Evolutionary conservation across 2,888 invertebrate genomes (phyloP).

Genomic region (Yponomeuta sedellus): DNA sequence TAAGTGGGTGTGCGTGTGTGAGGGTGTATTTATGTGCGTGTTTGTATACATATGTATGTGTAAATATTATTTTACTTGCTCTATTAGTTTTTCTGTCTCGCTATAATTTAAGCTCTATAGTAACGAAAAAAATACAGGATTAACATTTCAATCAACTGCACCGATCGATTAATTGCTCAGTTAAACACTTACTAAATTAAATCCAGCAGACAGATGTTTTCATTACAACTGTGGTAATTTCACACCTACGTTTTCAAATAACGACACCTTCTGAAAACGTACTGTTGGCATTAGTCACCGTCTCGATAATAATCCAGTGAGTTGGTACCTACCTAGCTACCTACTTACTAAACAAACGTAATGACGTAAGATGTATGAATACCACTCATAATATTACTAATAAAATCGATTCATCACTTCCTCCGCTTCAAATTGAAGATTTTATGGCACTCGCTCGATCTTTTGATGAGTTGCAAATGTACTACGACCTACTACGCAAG

Average conservation of each 20-base stretch:
- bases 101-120: no score
- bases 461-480: neutral
- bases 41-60: no score
- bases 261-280: constrained; percentile 5
- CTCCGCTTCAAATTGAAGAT: constrained; percentile 23
- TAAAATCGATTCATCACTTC: constrained; percentile 31
- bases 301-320: constrained; percentile 6
- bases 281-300: constrained; percentile 11
- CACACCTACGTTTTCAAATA: neutral
- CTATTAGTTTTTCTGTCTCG: no score
- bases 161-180: no score
- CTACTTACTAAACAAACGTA: constrained; percentile 8
- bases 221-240: neutral
- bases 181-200: no score
- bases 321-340: constrained; percentile 7
- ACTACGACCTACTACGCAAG: neutral
- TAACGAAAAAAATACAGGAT: no score
- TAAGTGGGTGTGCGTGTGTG: no score
- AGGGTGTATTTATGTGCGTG: no score
- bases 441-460: neutral
- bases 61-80: no score
- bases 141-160: no score
- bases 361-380: constrained; percentile 23
- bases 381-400: constrained; percentile 16
- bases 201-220: neutral